These are phyloP conservation scores for Sylvicapra grimmia DNA, from an alignment of 2,113 vertebrate species.

Conservation along the genomic window DNA sequence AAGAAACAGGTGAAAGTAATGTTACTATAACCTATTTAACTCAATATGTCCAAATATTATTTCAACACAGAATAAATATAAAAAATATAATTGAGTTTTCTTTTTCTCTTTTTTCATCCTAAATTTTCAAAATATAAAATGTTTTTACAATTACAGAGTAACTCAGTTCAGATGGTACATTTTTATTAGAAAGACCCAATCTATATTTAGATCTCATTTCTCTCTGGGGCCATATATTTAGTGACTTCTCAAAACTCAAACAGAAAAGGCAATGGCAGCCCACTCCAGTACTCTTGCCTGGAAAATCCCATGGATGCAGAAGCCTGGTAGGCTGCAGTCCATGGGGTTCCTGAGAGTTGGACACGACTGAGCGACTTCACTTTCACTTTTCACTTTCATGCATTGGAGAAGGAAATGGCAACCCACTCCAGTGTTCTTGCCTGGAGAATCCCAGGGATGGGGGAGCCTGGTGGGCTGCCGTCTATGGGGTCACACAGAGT, in stretches of 20 bases:
- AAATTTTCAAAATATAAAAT: neutral
- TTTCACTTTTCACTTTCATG: too few relatives aligned
- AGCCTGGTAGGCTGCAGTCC: too few relatives aligned
- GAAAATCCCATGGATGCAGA: too few relatives aligned
- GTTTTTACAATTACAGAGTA: neutral
- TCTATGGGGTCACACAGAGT: too few relatives aligned
- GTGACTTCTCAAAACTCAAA: neutral
- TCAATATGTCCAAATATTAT: neutral
- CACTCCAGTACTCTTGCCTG: too few relatives aligned
- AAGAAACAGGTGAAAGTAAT: neutral
- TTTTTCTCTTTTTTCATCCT: neutral
- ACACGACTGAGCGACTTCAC: too few relatives aligned
- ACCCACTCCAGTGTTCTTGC: too few relatives aligned
- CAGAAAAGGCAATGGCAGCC: too few relatives aligned
- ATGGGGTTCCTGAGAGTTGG: too few relatives aligned
- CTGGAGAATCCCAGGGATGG: too few relatives aligned
- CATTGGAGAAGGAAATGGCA: too few relatives aligned
- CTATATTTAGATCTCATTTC: neutral
- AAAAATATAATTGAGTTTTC: neutral
- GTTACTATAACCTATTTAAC: neutral
- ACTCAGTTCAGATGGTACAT: neutral
- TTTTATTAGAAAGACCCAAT: neutral
- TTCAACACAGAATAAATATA: neutral
- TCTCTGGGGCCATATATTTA: neutral
- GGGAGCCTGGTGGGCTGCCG: too few relatives aligned